phyloP scores from a whole-genome alignment of 2,888 invertebrate genomes.

The Dastarcus helophoroides region DNA sequence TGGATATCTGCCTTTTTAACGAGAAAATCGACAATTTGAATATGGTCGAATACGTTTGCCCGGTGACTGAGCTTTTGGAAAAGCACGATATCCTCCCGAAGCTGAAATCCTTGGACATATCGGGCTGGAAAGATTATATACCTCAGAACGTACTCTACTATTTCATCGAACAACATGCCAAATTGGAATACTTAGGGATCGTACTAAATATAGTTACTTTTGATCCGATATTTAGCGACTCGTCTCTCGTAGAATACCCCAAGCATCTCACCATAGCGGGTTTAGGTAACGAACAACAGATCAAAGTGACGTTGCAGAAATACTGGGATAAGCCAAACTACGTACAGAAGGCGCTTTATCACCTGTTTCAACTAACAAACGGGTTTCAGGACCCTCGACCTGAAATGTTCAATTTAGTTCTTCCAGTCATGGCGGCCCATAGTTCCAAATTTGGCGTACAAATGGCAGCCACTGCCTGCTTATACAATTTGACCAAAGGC shows the following conservation, averaged over 20 bases:
- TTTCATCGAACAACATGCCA: slow-evolving; percentile 26
- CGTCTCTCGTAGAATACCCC: slow-evolving; percentile 17
- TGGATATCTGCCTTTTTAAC: slow-evolving; percentile 31
- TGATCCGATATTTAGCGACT: slow-evolving; percentile 25
- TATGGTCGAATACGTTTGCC: slow-evolving; percentile 29
- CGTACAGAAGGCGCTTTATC: slow-evolving; percentile 56
- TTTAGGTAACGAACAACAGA: slow-evolving; percentile 30
- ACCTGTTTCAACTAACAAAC: slow-evolving; percentile 43
- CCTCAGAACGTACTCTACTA: slow-evolving; percentile 18
- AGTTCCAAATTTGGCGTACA: slow-evolving; percentile 50
- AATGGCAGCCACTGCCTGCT: slow-evolving; percentile 63
- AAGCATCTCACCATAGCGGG: slow-evolving; percentile 25
- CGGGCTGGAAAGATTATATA: slow-evolving; percentile 37
- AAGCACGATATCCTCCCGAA: slow-evolving; percentile 40
- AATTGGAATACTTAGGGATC: slow-evolving; percentile 30
- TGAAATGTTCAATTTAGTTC: slow-evolving; percentile 50
- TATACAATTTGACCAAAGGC: slow-evolving; percentile 59
- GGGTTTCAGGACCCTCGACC: slow-evolving; percentile 42
- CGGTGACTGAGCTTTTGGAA: slow-evolving; percentile 28
- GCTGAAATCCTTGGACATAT: slow-evolving; percentile 51
- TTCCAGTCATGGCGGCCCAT: slow-evolving; percentile 39
- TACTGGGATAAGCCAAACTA: slow-evolving; percentile 47
- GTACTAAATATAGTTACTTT: slow-evolving; percentile 28
- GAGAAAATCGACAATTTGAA: slow-evolving; percentile 24
- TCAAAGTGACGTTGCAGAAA: slow-evolving; percentile 39